phyloP scores from a whole-genome alignment of 2,113 vertebrate genomes.

The Pandion haliaetus region DNA sequence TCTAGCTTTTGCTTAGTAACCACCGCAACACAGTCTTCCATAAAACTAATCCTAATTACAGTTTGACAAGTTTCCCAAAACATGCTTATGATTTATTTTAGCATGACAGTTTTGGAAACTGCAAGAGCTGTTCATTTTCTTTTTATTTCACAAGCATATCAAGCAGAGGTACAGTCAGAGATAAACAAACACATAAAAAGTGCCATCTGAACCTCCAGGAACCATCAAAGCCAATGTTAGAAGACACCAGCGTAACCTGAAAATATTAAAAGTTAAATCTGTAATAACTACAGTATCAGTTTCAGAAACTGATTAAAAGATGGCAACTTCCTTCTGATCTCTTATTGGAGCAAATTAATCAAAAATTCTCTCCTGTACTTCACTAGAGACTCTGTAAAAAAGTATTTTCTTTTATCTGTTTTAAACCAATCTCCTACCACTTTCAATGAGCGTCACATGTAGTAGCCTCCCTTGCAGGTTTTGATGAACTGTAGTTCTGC shows the following conservation, averaged over 20 bases:
- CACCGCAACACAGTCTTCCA: constrained; percentile 27
- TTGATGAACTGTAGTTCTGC: neutral
- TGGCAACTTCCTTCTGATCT: neutral
- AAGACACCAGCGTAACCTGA: neutral
- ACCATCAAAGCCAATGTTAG: neutral
- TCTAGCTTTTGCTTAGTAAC: constrained; percentile 40
- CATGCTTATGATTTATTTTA: constrained; percentile 47
- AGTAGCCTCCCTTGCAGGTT: neutral
- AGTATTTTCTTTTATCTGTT: neutral
- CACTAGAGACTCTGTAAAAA: neutral
- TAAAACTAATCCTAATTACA: constrained; percentile 59
- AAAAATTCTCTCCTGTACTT: neutral
- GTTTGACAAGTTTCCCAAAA: constrained; percentile 48
- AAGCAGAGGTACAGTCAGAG: neutral
- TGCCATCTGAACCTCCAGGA: neutral
- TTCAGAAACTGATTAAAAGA: neutral
- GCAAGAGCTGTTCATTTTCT: neutral
- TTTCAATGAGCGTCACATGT: neutral
- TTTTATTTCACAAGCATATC: constrained; percentile 1
- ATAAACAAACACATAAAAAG: neutral
- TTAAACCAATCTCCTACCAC: neutral
- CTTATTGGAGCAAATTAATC: neutral
- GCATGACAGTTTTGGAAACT: constrained; percentile 1
- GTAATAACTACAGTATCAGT: neutral
- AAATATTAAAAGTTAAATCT: neutral